These are phyloP conservation scores for Thysanoteuthis rhombus DNA, from an alignment of 2,888 invertebrate genomes.

Conservation along the genomic window DNA sequence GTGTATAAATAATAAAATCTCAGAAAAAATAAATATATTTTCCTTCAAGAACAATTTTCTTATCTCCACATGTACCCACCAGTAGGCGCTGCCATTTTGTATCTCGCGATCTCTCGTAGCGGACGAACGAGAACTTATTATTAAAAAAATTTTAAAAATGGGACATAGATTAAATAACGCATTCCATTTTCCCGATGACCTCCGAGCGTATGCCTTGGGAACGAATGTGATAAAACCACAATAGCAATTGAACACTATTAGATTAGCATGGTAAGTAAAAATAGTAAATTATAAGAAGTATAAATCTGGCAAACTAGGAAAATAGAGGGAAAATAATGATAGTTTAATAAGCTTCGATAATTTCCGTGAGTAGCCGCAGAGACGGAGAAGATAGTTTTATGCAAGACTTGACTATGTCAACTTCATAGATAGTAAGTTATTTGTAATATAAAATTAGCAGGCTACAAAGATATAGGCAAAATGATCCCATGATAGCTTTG, in stretches of 20 bases:
- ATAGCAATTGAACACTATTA: no score
- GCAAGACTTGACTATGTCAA: no score
- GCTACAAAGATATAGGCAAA: no score
- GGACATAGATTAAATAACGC: no score
- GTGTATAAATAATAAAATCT: not conserved
- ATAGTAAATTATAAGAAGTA: not conserved
- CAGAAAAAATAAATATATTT: not conserved
- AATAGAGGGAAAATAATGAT: not conserved
- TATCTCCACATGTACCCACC: conserved; percentile 15
- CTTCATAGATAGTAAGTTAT: no score
- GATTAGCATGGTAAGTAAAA: not conserved
- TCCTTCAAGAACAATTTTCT: not conserved
- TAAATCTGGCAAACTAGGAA: not conserved
- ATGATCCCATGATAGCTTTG: no score
- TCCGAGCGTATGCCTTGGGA: not conserved
- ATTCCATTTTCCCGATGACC: not conserved
- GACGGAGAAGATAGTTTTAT: no score
- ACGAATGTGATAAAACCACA: not conserved
- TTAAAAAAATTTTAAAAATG: no score
- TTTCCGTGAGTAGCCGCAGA: not conserved
- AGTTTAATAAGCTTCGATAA: not conserved
- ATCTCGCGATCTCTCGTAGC: conserved; percentile 27
- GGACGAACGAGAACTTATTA: not conserved
- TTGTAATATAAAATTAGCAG: no score
- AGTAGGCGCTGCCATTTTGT: conserved; percentile 47